Evolutionary conservation across 2,888 invertebrate species (phyloP).

Genomic region (Hirtodrosophila trivittata): DNA sequence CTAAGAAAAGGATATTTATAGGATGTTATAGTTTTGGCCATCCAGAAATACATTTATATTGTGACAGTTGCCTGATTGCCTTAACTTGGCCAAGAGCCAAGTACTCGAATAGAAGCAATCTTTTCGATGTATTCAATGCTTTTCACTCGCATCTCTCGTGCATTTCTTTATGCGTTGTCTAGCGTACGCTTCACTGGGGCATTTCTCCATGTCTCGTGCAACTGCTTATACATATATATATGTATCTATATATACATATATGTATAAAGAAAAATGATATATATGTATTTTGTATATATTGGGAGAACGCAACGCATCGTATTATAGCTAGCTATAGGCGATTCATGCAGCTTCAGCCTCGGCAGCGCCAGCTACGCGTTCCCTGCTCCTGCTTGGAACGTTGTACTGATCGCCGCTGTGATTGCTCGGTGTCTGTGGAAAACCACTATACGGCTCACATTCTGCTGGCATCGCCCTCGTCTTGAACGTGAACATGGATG

Average conservation of each 20-base stretch:
- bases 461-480: slow-evolving; percentile 39
- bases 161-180: slow-evolving; percentile 47
- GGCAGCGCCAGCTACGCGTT: slow-evolving; percentile 20
- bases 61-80: not conserved
- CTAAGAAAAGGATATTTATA: not conserved
- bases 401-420: slow-evolving; percentile 32
- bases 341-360: slow-evolving; percentile 59
- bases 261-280: slow-evolving; percentile 29
- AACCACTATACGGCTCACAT: slow-evolving; percentile 77
- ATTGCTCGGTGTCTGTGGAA: slow-evolving; percentile 53
- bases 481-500: slow-evolving; percentile 25
- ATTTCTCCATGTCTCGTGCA: slow-evolving; percentile 62
- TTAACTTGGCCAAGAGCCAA: slow-evolving; percentile 15
- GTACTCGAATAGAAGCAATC: slow-evolving; percentile 8
- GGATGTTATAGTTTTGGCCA: too few relatives aligned
- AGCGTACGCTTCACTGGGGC: slow-evolving; percentile 60
- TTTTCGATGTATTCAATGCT: slow-evolving; percentile 2
- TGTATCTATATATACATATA: slow-evolving; percentile 16
- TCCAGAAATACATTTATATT: not conserved
- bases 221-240: slow-evolving; percentile 30
- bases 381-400: slow-evolving; percentile 29
- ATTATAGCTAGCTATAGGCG: slow-evolving; percentile 63
- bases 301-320: slow-evolving; percentile 73
- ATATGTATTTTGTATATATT: slow-evolving; percentile 15
- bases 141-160: slow-evolving; percentile 20